phyloP scores from a whole-genome alignment of 2,797 vertebrate species.

The Phoxinus dragarum region DNA sequence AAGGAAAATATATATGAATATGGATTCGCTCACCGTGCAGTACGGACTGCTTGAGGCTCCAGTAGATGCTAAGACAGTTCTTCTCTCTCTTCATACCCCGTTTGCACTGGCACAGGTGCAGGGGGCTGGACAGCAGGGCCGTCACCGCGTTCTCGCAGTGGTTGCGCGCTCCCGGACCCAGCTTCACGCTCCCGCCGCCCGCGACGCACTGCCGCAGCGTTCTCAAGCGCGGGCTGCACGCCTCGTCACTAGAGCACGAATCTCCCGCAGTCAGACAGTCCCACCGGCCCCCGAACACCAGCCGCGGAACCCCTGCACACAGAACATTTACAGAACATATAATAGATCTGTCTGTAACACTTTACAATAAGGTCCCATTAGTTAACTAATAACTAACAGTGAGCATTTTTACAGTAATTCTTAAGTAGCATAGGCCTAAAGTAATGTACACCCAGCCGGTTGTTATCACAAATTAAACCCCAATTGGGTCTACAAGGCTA shows the following conservation, averaged over 20 bases:
- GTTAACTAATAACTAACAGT: too few species aligned
- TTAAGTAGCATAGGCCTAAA: neutral
- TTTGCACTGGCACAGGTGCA: conserved; percentile 91
- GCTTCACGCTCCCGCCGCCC: conserved; percentile 87
- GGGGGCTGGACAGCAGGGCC: conserved; percentile 87
- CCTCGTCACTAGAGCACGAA: conserved; percentile 86
- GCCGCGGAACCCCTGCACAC: conserved; percentile 75
- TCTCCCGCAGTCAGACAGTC: conserved; percentile 91
- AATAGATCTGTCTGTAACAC: neutral
- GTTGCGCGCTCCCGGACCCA: conserved; percentile 87
- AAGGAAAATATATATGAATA: neutral
- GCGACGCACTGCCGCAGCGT: conserved; percentile 92
- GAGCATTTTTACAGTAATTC: neutral
- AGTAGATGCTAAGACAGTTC: conserved; percentile 93
- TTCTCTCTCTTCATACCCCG: conserved; percentile 94
- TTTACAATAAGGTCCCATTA: neutral
- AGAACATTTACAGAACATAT: conserved; percentile 11
- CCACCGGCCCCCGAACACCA: conserved; percentile 71
- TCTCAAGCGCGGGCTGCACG: conserved; percentile 89
- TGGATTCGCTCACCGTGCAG: conserved; percentile 57
- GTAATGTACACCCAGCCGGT: neutral
- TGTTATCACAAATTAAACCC: neutral
- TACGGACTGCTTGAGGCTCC: conserved; percentile 81
- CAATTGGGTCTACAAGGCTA: neutral
- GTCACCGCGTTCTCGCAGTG: conserved; percentile 88